These are phyloP conservation scores for Apodemia hepburni DNA, from an alignment of 2,888 invertebrate genomes.

Conservation along the genomic window DNA sequence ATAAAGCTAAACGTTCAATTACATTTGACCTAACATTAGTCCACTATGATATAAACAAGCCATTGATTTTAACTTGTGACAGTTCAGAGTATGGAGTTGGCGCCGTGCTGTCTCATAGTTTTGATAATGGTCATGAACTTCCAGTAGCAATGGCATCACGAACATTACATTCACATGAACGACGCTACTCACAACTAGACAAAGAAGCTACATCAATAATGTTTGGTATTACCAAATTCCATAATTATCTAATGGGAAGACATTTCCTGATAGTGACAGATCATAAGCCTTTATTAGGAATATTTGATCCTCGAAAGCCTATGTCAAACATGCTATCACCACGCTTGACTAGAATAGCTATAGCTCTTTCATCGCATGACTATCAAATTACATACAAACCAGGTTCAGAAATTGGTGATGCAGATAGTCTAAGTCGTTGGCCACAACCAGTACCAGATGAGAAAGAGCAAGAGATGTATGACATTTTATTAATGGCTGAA, in stretches of 20 bases:
- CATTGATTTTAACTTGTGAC: slow-evolving; percentile 30
- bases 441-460: slow-evolving; percentile 25
- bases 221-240: slow-evolving; percentile 29
- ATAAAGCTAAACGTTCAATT: slow-evolving; percentile 21
- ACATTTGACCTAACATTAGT: slow-evolving; percentile 26
- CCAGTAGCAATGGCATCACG: slow-evolving; percentile 27
- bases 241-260: slow-evolving; percentile 27
- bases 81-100: slow-evolving; percentile 32
- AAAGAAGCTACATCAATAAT: slow-evolving; percentile 31
- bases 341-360: slow-evolving; percentile 31
- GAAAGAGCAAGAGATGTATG: slow-evolving; percentile 21
- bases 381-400: slow-evolving; percentile 32
- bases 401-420: slow-evolving; percentile 32
- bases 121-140: slow-evolving; percentile 26
- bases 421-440: slow-evolving; percentile 28
- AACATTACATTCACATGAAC: slow-evolving; percentile 28
- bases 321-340: slow-evolving; percentile 30
- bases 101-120: slow-evolving; percentile 24
- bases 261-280: slow-evolving; percentile 29
- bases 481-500: slow-evolving; percentile 29
- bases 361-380: slow-evolving; percentile 30
- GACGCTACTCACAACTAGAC: slow-evolving; percentile 28
- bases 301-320: slow-evolving; percentile 28
- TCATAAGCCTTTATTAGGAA: slow-evolving; percentile 30
- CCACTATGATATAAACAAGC: slow-evolving; percentile 28